phyloP scores from a whole-genome alignment of 2,888 invertebrate genomes.

The Craniophora ligustri region DNA sequence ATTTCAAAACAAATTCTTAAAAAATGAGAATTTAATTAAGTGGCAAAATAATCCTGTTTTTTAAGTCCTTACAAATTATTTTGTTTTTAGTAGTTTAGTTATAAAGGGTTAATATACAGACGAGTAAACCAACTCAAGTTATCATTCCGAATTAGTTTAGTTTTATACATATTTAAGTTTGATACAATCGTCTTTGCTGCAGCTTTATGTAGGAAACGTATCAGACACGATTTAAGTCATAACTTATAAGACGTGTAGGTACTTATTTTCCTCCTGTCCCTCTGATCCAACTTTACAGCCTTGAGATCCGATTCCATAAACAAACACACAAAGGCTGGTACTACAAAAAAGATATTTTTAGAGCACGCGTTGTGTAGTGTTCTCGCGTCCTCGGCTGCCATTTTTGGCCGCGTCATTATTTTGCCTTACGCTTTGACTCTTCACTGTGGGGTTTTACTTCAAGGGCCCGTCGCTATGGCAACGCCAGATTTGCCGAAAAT shows the following conservation, averaged over 20 bases:
- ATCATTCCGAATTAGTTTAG: no score
- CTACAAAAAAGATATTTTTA: constrained; percentile 33
- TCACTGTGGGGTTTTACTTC: constrained; percentile 66
- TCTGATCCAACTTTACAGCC: constrained; percentile 38
- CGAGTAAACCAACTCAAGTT: no score
- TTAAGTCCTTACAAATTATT: no score
- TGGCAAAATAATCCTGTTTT: no score
- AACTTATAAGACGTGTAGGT: neutral
- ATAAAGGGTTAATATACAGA: no score
- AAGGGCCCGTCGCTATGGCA: constrained; percentile 76
- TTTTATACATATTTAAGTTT: neutral
- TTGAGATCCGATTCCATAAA: constrained; percentile 47
- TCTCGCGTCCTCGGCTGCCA: constrained; percentile 63
- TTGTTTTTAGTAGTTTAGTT: no score
- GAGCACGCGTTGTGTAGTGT: constrained; percentile 42
- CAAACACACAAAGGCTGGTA: constrained; percentile 48
- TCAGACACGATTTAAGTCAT: neutral
- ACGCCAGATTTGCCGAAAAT: constrained; percentile 80
- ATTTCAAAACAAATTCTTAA: no score
- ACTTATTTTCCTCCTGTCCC: constrained; percentile 27
- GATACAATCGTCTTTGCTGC: neutral
- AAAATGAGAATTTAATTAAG: no score
- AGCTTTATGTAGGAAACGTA: neutral
- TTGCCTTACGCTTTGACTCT: constrained; percentile 75
- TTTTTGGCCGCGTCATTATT: constrained; percentile 83